Conservation (phyloP, 2,797 vertebrate species). For the Carduelis carduelis region DNA sequence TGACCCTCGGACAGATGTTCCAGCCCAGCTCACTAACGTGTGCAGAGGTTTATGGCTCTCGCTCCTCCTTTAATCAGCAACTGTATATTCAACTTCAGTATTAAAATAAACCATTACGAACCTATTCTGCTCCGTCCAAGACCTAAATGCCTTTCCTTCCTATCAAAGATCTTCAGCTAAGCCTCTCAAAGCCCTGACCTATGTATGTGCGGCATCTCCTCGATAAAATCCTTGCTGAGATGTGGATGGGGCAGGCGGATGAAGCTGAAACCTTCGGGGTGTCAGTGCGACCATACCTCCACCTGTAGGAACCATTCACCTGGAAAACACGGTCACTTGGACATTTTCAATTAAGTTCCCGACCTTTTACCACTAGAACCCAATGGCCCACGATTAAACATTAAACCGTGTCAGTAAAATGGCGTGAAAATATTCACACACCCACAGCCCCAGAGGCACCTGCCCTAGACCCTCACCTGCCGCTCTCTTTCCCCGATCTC, state of each 20-base stretch:
- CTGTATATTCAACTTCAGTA: neutral
- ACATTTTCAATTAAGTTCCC: neutral
- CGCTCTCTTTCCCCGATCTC: neutral
- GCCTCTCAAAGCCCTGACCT: neutral
- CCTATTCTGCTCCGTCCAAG: neutral
- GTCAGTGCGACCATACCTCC: accelerated
- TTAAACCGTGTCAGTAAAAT: accelerated
- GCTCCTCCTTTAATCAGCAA: neutral
- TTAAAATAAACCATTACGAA: neutral
- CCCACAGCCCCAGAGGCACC: no score
- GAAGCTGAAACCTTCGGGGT: neutral
- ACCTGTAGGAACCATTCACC: neutral
- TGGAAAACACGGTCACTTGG: neutral
- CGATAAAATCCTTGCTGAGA: neutral
- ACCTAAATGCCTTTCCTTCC: neutral
- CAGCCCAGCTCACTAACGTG: neutral
- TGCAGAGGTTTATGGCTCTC: neutral
- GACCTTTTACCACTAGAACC: no score
- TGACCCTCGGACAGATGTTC: neutral
- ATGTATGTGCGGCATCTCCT: neutral
- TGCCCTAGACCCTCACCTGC: no score
- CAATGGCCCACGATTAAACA: accelerated
- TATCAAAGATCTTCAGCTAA: neutral
- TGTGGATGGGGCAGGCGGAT: accelerated
- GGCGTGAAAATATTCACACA: neutral